phyloP scores from a whole-genome alignment of 2,113 vertebrate genomes.

The Jaculus jaculus region DNA sequence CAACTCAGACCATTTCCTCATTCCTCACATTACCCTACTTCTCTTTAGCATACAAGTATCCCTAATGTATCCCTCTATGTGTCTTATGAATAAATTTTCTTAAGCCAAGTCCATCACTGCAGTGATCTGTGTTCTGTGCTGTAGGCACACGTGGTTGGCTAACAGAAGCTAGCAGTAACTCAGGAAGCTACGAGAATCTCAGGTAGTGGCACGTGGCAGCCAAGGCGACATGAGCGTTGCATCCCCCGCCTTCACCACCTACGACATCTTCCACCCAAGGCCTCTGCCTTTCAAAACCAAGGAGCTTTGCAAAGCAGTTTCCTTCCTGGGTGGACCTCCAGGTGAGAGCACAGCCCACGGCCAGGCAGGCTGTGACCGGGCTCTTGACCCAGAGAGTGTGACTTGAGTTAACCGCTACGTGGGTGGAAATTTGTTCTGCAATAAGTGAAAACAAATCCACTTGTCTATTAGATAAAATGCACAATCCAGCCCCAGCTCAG shows the following conservation, averaged over 20 bases:
- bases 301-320: background rate
- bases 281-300: too few species aligned
- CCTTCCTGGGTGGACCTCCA: background rate
- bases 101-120: background rate
- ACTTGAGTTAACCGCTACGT: background rate
- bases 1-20: background rate
- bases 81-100: background rate
- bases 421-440: background rate
- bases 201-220: background rate
- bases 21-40: background rate
- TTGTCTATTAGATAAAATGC: constrained; percentile 6
- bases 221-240: background rate
- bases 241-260: background rate
- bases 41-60: background rate
- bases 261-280: too few species aligned
- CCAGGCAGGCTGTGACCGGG: background rate
- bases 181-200: background rate
- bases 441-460: background rate
- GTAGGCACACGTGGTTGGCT: too few species aligned
- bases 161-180: background rate
- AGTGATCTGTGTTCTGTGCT: too few species aligned
- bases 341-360: background rate
- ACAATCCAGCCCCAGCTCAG: background rate
- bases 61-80: background rate
- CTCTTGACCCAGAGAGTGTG: background rate